These are phyloP conservation scores for Hyperopisus bebe DNA, from an alignment of 2,113 vertebrate species.

Conservation along the genomic window DNA sequence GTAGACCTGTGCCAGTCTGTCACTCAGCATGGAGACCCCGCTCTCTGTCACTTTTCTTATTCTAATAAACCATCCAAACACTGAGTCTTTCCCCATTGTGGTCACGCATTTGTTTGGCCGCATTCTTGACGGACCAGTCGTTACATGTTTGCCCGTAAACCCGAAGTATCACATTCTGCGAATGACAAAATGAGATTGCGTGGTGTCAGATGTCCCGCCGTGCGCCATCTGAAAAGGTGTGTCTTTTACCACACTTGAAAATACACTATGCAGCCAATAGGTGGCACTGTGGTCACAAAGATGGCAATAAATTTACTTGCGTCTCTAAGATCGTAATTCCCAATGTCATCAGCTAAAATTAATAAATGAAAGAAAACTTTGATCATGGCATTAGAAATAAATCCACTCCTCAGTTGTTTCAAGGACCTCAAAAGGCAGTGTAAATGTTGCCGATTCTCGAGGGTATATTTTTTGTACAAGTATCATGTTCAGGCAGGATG, in stretches of 20 bases:
- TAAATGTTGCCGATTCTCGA: neutral
- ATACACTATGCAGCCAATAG: neutral
- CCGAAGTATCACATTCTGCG: neutral
- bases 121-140: neutral
- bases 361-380: neutral
- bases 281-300: constrained; percentile 13
- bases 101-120: constrained; percentile 1
- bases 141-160: neutral
- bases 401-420: neutral
- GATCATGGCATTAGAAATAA: neutral
- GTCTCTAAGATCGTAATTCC: neutral
- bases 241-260: neutral
- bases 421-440: neutral
- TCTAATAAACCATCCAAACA: constrained; percentile 63
- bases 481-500: neutral
- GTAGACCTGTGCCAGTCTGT: constrained; percentile 47
- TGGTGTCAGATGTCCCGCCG: neutral
- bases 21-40: constrained; percentile 61
- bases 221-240: neutral
- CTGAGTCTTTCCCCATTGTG: constrained; percentile 23
- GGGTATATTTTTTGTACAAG: neutral
- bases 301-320: neutral
- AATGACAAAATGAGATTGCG: neutral
- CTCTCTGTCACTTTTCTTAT: constrained; percentile 67
- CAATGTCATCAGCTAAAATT: neutral